A percentile compares a stretch with the other conserved stretches of the same genome.
Evolutionary conservation across 2,797 vertebrate genomes (phyloP).

Genomic region (Gymnodraco acuticeps): DNA sequence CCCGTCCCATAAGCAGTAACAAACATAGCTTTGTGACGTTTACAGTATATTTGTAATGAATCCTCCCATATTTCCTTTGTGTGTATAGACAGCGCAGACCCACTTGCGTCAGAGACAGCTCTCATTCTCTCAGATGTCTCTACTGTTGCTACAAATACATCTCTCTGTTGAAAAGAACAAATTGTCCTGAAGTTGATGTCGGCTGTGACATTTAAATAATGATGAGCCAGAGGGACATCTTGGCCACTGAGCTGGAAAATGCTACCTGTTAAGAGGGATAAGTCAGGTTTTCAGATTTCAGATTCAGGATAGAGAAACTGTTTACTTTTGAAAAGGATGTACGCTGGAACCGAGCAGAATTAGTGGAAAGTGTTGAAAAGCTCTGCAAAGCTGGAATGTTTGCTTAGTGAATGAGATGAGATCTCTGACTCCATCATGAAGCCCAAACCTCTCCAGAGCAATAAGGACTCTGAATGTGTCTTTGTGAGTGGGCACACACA

Average conservation of each 20-base stretch:
- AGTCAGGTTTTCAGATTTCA: slow-evolving; percentile 54
- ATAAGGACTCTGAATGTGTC: slow-evolving; percentile 68
- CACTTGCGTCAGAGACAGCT: background rate
- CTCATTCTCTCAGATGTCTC: slow-evolving; percentile 9
- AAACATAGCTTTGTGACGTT: background rate
- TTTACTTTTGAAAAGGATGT: slow-evolving; percentile 69
- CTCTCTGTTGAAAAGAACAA: slow-evolving; percentile 44
- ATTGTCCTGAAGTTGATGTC: slow-evolving; percentile 30
- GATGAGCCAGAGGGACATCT: slow-evolving; percentile 46
- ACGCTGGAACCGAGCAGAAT: slow-evolving; percentile 66
- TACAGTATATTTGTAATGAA: slow-evolving; percentile 14
- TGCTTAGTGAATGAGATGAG: slow-evolving; percentile 76
- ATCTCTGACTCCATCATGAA: slow-evolving; percentile 71
- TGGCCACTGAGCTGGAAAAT: slow-evolving; percentile 70
- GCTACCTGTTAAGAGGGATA: slow-evolving; percentile 59
- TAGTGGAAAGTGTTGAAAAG: slow-evolving; percentile 78
- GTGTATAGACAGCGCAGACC: background rate
- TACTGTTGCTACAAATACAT: slow-evolving; percentile 27
- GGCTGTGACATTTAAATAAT: slow-evolving; percentile 64
- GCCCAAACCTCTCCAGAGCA: slow-evolving; percentile 57
- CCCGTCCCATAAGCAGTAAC: background rate
- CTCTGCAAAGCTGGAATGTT: slow-evolving; percentile 69
- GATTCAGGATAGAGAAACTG: slow-evolving; percentile 40
- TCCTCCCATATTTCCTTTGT: background rate
- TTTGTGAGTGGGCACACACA: slow-evolving; percentile 61